Conservation (phyloP, 2,113 vertebrate genomes). For the Oryzias woworae region DNA sequence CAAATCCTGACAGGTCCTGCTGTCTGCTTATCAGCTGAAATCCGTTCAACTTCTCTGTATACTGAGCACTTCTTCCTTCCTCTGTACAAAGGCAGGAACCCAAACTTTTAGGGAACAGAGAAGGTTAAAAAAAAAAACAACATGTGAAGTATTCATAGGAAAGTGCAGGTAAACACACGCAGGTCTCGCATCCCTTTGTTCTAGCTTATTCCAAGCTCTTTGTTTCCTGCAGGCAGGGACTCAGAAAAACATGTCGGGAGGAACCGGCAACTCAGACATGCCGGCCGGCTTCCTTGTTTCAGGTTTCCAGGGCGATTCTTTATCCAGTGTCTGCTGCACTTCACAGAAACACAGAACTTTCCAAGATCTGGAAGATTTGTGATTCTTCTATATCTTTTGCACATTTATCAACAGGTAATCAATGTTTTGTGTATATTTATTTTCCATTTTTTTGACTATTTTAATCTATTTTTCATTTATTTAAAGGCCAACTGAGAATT, state of each 20-base stretch:
- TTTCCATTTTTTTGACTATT: too few species aligned
- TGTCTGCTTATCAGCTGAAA: constrained; percentile 16
- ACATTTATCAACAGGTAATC: too few species aligned
- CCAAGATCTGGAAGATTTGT: background rate
- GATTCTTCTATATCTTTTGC: too few species aligned
- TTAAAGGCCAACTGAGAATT: too few species aligned
- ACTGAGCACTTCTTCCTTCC: constrained; percentile 66
- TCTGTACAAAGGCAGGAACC: constrained; percentile 46
- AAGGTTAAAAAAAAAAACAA: background rate
- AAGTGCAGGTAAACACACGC: constrained; percentile 18
- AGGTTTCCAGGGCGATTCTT: constrained; percentile 20
- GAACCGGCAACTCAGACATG: constrained; percentile 33
- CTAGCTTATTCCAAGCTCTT: constrained; percentile 50
- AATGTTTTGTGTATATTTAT: too few species aligned
- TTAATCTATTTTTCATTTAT: too few species aligned
- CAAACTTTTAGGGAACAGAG: constrained; percentile 14
- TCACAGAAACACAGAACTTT: background rate
- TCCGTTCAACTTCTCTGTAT: constrained; percentile 26
- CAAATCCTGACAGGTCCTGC: background rate
- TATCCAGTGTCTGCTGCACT: constrained; percentile 25
- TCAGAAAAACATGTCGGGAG: constrained; percentile 56
- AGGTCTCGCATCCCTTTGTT: constrained; percentile 52
- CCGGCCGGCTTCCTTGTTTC: constrained; percentile 49
- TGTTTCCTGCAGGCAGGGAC: constrained; percentile 50
- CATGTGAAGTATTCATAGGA: background rate